Percentiles rank a stretch among this genome's conserved stretches.
Evolutionary conservation across 2,113 vertebrate genomes (phyloP).

Genomic region (Rhodinocichla rosea): DNA sequence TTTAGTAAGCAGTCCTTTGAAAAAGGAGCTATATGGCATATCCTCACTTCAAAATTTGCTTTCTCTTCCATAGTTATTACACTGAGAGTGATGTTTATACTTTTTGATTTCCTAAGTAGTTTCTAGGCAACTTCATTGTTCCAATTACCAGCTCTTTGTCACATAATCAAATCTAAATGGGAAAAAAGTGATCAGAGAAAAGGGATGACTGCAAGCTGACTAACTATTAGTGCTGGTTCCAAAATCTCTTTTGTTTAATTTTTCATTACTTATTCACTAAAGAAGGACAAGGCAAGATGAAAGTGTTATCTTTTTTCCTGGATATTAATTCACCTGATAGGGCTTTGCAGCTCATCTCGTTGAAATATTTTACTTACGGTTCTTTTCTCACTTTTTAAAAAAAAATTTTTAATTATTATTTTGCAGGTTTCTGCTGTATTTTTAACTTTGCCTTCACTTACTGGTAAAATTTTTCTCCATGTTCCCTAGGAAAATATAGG

Average conservation of each 20-base stretch:
- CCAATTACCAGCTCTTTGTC: not conserved
- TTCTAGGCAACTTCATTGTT: not conserved
- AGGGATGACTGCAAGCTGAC: not conserved
- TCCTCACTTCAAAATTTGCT: not conserved
- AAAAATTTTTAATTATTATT: not conserved
- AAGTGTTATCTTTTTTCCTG: not conserved
- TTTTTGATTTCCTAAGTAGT: not conserved
- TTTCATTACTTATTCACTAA: not conserved
- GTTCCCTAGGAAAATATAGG: not conserved
- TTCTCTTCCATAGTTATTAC: not conserved
- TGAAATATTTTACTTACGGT: not conserved
- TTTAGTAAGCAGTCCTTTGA: not conserved
- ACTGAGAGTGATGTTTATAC: not conserved
- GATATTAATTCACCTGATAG: not conserved
- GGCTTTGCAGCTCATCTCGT: not conserved
- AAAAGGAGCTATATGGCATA: not conserved
- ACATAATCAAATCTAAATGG: not conserved
- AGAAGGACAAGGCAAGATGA: not conserved
- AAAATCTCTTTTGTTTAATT: not conserved
- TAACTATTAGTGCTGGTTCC: not conserved
- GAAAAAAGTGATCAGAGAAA: not conserved
- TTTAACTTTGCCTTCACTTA: not conserved
- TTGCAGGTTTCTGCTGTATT: not conserved
- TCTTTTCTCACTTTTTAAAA: not conserved
- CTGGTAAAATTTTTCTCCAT: not conserved